Base-by-base conservation (phyloP, 2,888 invertebrate species). In the Cephalotes varians region DNA sequence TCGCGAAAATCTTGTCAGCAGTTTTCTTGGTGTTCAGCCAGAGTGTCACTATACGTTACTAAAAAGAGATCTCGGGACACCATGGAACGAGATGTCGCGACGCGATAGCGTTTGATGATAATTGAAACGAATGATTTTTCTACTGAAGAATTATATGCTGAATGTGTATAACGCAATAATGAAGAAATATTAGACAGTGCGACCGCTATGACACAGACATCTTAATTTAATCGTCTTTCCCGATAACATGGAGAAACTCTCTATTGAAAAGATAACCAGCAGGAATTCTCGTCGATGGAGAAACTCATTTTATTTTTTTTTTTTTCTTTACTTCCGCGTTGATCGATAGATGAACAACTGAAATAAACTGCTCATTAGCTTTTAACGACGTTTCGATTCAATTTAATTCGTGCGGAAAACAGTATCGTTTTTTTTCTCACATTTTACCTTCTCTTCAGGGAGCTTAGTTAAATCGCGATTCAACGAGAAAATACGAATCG, bases 1-100 rank as follows among this genome's bases (percentile, higher is more conserved):
- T 76, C 60, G 54, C 47, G 81, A 76, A 90, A 88, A 85, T 85
- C 72, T 85, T 86, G 90, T 90, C 90, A 88, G 90, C 90, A 84
- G 84, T 87, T 90, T 88, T 82, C 85, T 81, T 90, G 88, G 87
- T 37, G 25, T 82, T 58, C 58, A 54, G 86, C 86, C 90, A 90
- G 80, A 79, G 54, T 77, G 74, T 83, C 77, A 37, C 21, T 69
- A 77, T 58, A 69, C 18, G 6, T 76, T 74, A 76, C n/a, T 31
- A 76, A 54, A 47, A 58, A 62, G 64, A 67, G 82, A 84, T 56
- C 58, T 85, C 60, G 49, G 9, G 25, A 49, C 51, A 60, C 56
- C 62, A 77, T 56, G 69, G 71, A n/a, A 40, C 7, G 74, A 74
- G 74, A 74, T 76, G 51, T 51, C 74, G 64, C 74, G 69, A 69